Evolutionary conservation across 2,113 vertebrate species (phyloP), one percentile per base, ranked within the genome.

Genomic region (Benitochromis conjunctus): DNA sequence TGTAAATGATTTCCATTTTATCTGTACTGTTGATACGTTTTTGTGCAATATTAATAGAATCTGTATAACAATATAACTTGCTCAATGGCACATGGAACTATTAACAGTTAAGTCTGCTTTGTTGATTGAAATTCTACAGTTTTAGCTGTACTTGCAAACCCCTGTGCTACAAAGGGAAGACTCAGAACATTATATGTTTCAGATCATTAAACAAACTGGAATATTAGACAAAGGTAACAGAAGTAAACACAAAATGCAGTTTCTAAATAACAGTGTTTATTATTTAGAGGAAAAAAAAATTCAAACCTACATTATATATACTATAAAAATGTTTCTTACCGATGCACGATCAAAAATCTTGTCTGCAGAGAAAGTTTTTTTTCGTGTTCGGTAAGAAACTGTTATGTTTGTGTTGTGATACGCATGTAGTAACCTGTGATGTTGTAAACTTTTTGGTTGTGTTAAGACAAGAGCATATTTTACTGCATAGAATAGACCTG

Each of bases 1-100:
- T 16, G 26, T 58, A 0, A 58, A 58, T 58, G 14, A 58, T 58
- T 58, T 58, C 14, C 0, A 58, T 18, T 58, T 26, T 31, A 58
- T 36, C 3, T 2, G 34, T 36, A 36, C 34, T 36, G 34, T 36
- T 36, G 34, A 36, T 36, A 36, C 7, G 3, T 36, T 36, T 8
- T 36, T 7, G 34, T 8, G 7, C 34, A 34, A 34, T 34, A 34
- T 34, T 34, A 34, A 34, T 58, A 58, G 0, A 29, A 29, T 58
- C 56, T 16, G 24, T 29, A 9, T 58, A 29, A 29, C 56, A 58
- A 4, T 58, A 9, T 29, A 29, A 29, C 56, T 29, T 58, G 2
- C 56, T 58, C 56, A 29, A 16, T 0, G 56, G 7, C 16, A 16
- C 56, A 16, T 58, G 2, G 24, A 29, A 0, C 56, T 29, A 16